These are phyloP conservation scores for Bos taurus DNA, from an alignment of 2,113 vertebrate species.

Conservation along the genomic window ARS-UCD2.0 NC_037329.1:98869001-98869500, in stretches of 20 bases:
- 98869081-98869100: background rate
- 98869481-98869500: background rate
- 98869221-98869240: background rate
- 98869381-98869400: background rate
- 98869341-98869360: background rate
- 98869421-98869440: background rate
- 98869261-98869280: background rate
- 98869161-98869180: background rate
- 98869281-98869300: background rate
- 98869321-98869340: background rate
- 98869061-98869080: background rate
- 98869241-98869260: background rate
- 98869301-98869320: background rate
- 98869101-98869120: background rate
- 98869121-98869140: background rate
- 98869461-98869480: background rate
- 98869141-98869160: background rate
- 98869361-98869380: background rate
- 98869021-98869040: background rate
- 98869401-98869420: background rate
- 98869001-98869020: background rate
- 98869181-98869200: background rate
- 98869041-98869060: background rate
- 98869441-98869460: background rate
- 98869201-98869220: background rate